These are phyloP conservation scores for Petrosia ficiformis DNA, from an alignment of 37 sponge, comb jelly and placozoan genomes.

Conservation along the genomic window DNA sequence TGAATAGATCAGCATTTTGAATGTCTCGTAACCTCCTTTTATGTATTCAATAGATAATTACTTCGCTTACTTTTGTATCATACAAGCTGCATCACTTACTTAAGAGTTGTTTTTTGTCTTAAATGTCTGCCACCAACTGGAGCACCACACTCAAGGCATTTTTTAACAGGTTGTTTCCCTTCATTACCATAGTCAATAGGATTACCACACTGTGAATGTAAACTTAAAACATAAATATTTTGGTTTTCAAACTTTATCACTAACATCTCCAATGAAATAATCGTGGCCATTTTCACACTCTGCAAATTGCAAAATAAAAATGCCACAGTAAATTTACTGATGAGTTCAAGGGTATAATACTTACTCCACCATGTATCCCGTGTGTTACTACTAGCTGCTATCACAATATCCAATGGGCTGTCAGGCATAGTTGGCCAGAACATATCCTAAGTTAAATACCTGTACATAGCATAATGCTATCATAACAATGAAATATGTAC, in stretches of 20 bases:
- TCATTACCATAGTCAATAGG: too few species aligned
- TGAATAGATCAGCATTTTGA: not conserved
- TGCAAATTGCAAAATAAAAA: not conserved
- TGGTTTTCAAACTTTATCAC: not conserved
- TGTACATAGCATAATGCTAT: not conserved
- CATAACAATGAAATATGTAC: not conserved
- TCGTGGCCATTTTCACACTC: conserved; percentile 2
- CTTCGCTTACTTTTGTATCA: conserved; percentile 4
- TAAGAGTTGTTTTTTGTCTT: not conserved
- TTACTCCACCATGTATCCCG: conserved; percentile 1
- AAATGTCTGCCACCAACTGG: conserved; percentile 1
- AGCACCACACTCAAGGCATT: not conserved
- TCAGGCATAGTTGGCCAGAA: conserved; percentile 2
- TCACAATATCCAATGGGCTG: not conserved
- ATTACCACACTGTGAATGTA: too few species aligned
- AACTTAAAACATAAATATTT: too few species aligned
- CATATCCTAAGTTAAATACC: conserved; percentile 6
- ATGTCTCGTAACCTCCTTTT: not conserved
- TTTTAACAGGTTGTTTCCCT: too few species aligned
- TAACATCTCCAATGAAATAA: conserved; percentile 4
- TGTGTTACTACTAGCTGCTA: not conserved
- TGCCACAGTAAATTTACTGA: not conserved
- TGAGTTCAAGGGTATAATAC: not conserved
- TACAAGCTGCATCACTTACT: not conserved
- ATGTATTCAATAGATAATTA: not conserved